A percentile compares a stretch with the other conserved stretches of the same genome.
These are phyloP conservation scores for Brachypodius melanocephalos DNA, from an alignment of 2,113 vertebrate genomes.

Conservation along the genomic window DNA sequence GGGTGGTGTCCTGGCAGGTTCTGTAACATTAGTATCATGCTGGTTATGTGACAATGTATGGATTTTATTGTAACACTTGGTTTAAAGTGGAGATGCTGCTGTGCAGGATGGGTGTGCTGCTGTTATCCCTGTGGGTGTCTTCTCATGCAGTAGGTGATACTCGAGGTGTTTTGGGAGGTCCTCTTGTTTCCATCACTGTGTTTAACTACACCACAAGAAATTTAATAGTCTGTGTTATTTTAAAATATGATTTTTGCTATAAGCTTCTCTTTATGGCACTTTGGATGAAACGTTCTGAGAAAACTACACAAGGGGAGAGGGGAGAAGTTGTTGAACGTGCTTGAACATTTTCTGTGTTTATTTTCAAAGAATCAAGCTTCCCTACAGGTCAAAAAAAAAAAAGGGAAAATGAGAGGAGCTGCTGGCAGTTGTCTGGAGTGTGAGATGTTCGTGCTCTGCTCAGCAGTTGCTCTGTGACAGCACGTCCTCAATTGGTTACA, in stretches of 20 bases:
- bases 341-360: neutral
- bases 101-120: neutral
- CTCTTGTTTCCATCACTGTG: neutral
- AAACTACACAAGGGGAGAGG: neutral
- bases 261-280: neutral
- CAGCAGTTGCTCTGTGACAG: neutral
- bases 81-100: neutral
- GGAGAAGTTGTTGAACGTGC: neutral
- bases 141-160: neutral
- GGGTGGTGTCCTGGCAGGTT: neutral
- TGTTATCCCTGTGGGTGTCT: neutral
- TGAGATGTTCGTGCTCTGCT: neutral
- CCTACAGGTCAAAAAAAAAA: neutral
- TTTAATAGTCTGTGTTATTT: neutral
- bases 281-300: neutral
- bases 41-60: neutral
- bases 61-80: neutral
- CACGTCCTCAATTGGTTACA: neutral
- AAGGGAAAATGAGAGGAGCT: neutral
- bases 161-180: neutral
- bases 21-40: accelerated
- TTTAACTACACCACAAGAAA: neutral
- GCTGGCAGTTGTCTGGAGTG: neutral
- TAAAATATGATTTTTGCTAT: neutral
- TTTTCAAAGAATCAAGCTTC: neutral